phyloP scores from a whole-genome alignment of 2,797 vertebrate genomes.

The Poeciliopsis gracilis region DNA sequence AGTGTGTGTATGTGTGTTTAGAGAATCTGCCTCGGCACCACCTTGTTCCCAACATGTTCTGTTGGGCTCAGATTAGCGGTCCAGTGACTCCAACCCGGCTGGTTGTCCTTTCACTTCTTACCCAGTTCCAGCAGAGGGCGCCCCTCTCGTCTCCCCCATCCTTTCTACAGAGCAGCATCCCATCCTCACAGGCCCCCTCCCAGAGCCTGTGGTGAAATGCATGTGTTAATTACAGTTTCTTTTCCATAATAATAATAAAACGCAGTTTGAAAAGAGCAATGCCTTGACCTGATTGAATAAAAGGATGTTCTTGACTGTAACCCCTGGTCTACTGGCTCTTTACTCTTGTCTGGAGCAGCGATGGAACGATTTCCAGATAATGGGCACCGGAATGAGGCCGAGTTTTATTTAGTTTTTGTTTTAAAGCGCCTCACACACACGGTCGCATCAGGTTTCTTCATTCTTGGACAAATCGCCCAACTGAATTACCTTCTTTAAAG shows the following conservation, averaged over 20 bases:
- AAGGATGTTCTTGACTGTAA: conserved; percentile 89
- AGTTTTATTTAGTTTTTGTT: too few relatives aligned
- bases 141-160: conserved; percentile 12
- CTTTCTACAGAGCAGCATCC: conserved; percentile 49
- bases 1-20: not conserved
- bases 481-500: not conserved
- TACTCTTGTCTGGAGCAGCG: conserved; percentile 25
- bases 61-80: conserved; percentile 60
- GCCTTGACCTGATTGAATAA: conserved; percentile 89
- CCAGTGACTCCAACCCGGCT: conserved; percentile 39
- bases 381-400: too few relatives aligned
- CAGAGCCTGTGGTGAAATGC: conserved; percentile 88
- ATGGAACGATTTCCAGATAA: not conserved
- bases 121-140: conserved; percentile 3
- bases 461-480: not conserved
- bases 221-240: conserved; percentile 92
- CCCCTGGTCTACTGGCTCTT: conserved; percentile 19
- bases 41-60: conserved; percentile 27
- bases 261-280: conserved; percentile 87
- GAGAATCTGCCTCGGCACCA: conserved; percentile 41
- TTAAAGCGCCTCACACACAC: not conserved
- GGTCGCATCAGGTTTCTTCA: not conserved
- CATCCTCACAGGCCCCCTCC: conserved; percentile 66
- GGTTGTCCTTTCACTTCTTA: conserved; percentile 29
- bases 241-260: conserved; percentile 90